Conservation (phyloP, 2,888 invertebrate genomes). For the Lycocerus yunnanus region DNA sequence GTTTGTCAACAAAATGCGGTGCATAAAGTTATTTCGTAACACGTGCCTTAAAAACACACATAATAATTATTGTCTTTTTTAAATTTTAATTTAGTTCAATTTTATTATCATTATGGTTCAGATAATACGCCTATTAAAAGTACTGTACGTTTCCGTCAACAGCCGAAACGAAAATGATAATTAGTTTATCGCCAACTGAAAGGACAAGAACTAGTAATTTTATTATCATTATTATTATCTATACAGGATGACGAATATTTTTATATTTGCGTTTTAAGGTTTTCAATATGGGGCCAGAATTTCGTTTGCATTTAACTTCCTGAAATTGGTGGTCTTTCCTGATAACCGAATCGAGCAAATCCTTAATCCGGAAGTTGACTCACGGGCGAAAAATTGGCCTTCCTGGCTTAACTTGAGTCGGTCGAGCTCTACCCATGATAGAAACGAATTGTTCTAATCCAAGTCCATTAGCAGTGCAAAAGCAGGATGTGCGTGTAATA, state of each 20-base stretch:
- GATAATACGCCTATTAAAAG: neutral
- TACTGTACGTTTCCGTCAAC: neutral
- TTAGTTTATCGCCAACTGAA: neutral
- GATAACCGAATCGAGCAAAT: neutral
- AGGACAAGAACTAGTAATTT: neutral
- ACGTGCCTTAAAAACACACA: neutral
- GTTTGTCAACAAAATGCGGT: neutral
- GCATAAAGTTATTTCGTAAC: neutral
- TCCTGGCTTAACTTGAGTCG: neutral
- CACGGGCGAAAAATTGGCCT: neutral
- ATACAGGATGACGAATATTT: neutral
- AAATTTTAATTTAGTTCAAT: neutral
- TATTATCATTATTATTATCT: neutral
- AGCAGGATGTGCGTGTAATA: neutral
- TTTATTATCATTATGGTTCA: neutral
- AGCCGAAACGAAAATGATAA: neutral
- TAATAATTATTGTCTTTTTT: neutral
- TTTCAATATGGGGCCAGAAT: neutral
- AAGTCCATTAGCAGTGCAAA: neutral
- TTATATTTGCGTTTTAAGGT: neutral
- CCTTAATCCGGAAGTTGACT: neutral
- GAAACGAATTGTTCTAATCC: neutral
- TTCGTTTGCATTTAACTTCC: neutral
- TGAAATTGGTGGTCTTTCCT: neutral
- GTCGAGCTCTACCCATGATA: too few species aligned